These are phyloP conservation scores for Musca domestica DNA, from an alignment of 1,140 invertebrate genomes.

Conservation along the genomic window DNA sequence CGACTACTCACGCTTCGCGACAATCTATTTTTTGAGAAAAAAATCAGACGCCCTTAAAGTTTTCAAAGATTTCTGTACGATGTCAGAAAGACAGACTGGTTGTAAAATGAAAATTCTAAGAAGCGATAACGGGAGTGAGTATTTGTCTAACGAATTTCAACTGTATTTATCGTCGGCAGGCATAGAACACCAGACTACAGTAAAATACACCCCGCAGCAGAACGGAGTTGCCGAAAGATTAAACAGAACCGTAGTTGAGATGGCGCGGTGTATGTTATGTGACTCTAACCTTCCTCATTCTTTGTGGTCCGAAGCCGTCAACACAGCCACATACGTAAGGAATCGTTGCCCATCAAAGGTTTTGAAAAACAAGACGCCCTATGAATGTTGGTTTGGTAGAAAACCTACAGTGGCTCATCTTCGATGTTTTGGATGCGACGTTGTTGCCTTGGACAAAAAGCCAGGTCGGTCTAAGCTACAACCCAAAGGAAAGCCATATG, in stretches of 20 bases:
- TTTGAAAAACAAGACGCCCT: too few species aligned
- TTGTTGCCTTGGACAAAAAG: too few species aligned
- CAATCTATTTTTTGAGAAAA: not conserved
- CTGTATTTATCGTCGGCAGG: not conserved
- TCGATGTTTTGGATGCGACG: too few species aligned
- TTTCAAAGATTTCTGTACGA: conserved; percentile 3
- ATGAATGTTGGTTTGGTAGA: too few species aligned
- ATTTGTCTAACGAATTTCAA: conserved; percentile 1
- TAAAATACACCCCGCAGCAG: too few species aligned
- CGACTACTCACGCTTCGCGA: not conserved
- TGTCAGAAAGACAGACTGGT: conserved; percentile 33
- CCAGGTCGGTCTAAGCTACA: too few species aligned
- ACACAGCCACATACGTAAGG: not conserved
- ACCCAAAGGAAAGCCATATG: too few species aligned
- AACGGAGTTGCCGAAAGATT: conserved; percentile 42
- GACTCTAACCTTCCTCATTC: not conserved
- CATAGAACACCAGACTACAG: not conserved
- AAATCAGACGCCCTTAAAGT: conserved; percentile 23
- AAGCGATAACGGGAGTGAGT: conserved; percentile 51
- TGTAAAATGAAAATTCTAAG: too few species aligned
- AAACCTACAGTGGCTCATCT: too few species aligned
- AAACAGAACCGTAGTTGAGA: conserved; percentile 37
- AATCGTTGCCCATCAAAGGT: too few species aligned
- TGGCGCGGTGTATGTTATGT: conserved; percentile 25
- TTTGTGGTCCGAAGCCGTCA: conserved; percentile 1